A percentile compares a stretch with the other conserved stretches of the same genome.
phyloP scores from a whole-genome alignment of 2,113 vertebrate genomes.

The Thamnophis sirtalis region DNA sequence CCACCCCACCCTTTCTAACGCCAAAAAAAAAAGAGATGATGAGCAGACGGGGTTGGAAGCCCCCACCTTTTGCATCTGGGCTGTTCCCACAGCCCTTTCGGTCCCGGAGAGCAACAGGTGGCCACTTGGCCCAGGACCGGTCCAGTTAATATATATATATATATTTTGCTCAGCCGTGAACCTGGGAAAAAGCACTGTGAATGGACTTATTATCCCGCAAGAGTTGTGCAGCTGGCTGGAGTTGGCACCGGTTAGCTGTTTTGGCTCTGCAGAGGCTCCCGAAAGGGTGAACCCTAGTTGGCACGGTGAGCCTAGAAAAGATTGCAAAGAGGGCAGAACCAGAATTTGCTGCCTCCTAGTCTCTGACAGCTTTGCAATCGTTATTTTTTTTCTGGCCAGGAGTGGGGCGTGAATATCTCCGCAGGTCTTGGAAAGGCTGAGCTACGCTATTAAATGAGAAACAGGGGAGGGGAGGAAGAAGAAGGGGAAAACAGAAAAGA shows the following conservation, averaged over 20 bases:
- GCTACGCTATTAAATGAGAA: not conserved
- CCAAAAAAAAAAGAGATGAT: not conserved
- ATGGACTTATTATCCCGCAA: not conserved
- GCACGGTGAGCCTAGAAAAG: not conserved
- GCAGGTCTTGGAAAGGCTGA: not conserved
- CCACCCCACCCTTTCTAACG: not conserved
- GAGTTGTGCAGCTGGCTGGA: not conserved
- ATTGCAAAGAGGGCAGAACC: not conserved
- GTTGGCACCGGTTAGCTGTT: not conserved
- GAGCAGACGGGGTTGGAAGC: not conserved
- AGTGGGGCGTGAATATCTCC: not conserved
- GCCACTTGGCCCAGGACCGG: not conserved
- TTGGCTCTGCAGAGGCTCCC: too few species aligned
- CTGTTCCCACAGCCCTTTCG: not conserved
- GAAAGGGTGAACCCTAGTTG: not conserved
- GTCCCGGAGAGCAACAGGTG: not conserved
- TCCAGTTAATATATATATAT: not conserved
- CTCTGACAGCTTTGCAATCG: not conserved
- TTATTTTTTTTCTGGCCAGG: not conserved
- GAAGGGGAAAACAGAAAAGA: too few species aligned
- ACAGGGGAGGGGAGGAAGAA: too few species aligned
- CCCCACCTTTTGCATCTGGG: not conserved
- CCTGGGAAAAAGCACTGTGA: not conserved
- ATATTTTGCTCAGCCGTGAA: not conserved
- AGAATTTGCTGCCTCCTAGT: rapidly evolving